Evolutionary conservation across 2,888 invertebrate genomes (phyloP).

Genomic region (Papilio elwesi): DNA sequence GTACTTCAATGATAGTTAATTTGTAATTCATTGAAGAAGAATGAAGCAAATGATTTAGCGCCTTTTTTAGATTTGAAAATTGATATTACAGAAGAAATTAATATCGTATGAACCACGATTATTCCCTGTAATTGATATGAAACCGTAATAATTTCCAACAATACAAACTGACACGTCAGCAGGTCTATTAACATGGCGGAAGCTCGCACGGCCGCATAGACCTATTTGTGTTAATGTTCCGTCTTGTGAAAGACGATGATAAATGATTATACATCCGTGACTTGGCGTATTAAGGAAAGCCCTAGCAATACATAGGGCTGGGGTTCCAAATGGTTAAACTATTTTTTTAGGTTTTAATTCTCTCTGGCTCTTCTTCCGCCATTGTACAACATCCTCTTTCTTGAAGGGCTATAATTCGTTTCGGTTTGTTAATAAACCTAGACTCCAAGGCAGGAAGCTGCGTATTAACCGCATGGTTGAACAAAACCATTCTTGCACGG

Average conservation of each 20-base stretch:
- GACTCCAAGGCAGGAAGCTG: too few relatives aligned
- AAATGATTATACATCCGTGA: constrained; percentile 23
- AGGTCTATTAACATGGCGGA: constrained; percentile 25
- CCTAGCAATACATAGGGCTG: not conserved
- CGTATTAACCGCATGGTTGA: too few relatives aligned
- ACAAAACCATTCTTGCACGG: too few relatives aligned
- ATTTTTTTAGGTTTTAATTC: too few relatives aligned
- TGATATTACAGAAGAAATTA: not conserved
- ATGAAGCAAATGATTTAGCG: too few relatives aligned
- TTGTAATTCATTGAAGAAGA: too few relatives aligned
- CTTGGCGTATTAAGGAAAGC: constrained; percentile 19
- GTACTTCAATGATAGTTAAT: too few relatives aligned
- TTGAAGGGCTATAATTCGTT: too few relatives aligned
- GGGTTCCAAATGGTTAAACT: not conserved
- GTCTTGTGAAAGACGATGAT: constrained; percentile 25
- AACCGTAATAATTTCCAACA: constrained; percentile 9
- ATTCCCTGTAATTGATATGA: constrained; percentile 4
- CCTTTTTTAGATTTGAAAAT: not conserved
- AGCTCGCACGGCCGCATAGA: constrained; percentile 19
- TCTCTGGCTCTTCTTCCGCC: too few relatives aligned
- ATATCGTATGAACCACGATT: constrained; percentile 4
- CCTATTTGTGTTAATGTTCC: constrained; percentile 24
- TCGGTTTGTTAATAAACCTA: too few relatives aligned
- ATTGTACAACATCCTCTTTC: too few relatives aligned
- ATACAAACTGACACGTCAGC: constrained; percentile 6